These are phyloP conservation scores for Bilobella aurantiaca DNA, from an alignment of 1,140 invertebrate genomes.

Conservation along the genomic window DNA sequence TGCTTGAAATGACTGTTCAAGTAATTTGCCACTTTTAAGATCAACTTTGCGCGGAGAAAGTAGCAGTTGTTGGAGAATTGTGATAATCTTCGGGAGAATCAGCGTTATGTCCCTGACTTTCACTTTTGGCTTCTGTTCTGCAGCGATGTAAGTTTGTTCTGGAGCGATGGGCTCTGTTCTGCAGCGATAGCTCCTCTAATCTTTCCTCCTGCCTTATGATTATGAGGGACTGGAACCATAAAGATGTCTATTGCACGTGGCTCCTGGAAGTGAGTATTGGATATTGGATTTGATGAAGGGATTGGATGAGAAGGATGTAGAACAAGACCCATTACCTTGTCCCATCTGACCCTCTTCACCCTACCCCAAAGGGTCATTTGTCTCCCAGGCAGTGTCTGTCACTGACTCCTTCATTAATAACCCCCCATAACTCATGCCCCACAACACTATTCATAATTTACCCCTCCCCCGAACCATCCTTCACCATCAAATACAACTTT, in stretches of 20 bases:
- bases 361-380: slow-evolving; percentile 26
- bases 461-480: not conserved
- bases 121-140: not conserved
- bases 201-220: too few species aligned
- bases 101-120: not conserved
- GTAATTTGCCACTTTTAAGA: too few species aligned
- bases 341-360: slow-evolving; percentile 14
- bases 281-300: not conserved
- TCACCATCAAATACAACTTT: not conserved
- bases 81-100: not conserved
- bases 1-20: too few species aligned
- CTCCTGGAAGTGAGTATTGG: slow-evolving; percentile 15
- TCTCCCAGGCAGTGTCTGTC: slow-evolving; percentile 33
- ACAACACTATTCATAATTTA: not conserved
- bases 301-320: slow-evolving; percentile 29
- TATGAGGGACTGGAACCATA: slow-evolving; percentile 32
- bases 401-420: slow-evolving; percentile 33
- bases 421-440: not conserved
- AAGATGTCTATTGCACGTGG: slow-evolving; percentile 34
- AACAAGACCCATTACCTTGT: slow-evolving; percentile 35
- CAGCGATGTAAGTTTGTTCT: too few species aligned
- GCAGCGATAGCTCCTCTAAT: too few species aligned
- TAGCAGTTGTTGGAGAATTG: too few species aligned
- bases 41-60: too few species aligned
- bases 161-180: not conserved